Percentiles rank a stretch among this genome's conserved stretches.
Conservation (phyloP, 2,888 invertebrate species). For the Anagyrus pseudococci region DNA sequence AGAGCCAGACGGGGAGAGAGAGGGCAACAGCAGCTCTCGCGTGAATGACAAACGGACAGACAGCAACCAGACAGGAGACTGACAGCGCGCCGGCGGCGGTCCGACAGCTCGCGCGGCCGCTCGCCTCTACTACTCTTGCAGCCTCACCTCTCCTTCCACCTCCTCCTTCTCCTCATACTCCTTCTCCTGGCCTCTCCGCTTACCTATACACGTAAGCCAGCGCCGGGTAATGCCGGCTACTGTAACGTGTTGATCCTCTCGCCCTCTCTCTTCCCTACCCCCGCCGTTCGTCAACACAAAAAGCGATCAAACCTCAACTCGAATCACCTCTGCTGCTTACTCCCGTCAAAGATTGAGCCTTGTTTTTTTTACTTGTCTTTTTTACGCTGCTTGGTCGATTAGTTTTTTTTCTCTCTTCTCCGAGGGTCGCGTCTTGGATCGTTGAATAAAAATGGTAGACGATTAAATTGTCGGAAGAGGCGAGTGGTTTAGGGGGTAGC, state of each 20-base stretch:
- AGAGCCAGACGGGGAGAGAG: conserved; percentile 46
- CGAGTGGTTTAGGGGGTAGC: neutral
- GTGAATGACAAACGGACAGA: conserved; percentile 49
- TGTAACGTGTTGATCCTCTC: conserved; percentile 56
- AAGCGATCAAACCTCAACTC: conserved; percentile 49
- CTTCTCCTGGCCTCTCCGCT: too few relatives aligned
- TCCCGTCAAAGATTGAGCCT: too few relatives aligned
- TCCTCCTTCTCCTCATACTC: too few relatives aligned
- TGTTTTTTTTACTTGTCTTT: conserved; percentile 7
- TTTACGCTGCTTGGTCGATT: neutral
- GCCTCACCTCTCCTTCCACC: conserved; percentile 21
- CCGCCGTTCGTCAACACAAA: conserved; percentile 55
- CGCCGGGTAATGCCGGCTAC: conserved; percentile 44
- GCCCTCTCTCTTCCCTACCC: conserved; percentile 21
- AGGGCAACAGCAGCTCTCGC: conserved; percentile 36
- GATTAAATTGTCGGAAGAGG: conserved; percentile 5
- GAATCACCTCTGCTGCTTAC: conserved; percentile 15
- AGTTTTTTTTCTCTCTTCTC: neutral
- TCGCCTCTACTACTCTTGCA: conserved; percentile 54
- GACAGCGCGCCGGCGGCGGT: conserved; percentile 65
- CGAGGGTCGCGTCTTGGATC: neutral
- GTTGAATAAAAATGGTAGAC: neutral
- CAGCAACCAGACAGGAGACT: conserved; percentile 66
- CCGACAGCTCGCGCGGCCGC: conserved; percentile 60
- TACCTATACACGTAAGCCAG: neutral